Evolutionary conservation across 2,888 invertebrate species (phyloP), one percentile per base, ranked within the genome.

Genomic region (Heliconius sara): DNA sequence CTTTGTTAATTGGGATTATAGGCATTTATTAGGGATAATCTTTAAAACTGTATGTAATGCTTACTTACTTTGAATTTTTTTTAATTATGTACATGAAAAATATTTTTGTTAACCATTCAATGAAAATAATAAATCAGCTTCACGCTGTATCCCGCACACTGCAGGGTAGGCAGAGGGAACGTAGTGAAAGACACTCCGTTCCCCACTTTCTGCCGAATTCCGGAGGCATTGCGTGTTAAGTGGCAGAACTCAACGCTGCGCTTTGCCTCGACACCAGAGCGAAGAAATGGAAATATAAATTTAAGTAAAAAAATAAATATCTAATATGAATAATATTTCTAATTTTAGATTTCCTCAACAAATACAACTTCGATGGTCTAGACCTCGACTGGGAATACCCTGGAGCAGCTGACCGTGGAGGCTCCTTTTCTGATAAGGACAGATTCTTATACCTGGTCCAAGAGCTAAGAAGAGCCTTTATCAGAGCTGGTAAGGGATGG

Each of bases 351-450:
- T 98, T 97, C 88, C 96, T 98, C 95, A 94, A 97, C 76, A 95
- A 96, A 86, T 98, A 98, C 88, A 93, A 96, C 39, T 98, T 98
- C 84, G 98, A 98, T 87, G 98, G 98, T 0, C 96, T 98, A 86
- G 98, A 98, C 88, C 95, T 98, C 86, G 98, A 98, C 88, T 98
- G 98, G 98, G 98, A 98, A 91, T 98, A 98, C 89, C 98, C 98
- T 2, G 98, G 97, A 0, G 98, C 98, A 0, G 96, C 98, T 0
- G 98, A 98, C 90, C 96, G 98, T 52, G 98, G 98, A 12, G 98
- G 98, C 63, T 97, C 96, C 79, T 98, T 96, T 91, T 96, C 97
- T 19, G 98, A 98, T 91, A 98, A 98, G 90, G 97, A 98, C 86
- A 96, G 96, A 81, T 98, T 98, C 93, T 95, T 97, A 65, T 98